A percentile compares a stretch with the other conserved stretches of the same genome.
These are phyloP conservation scores for Aplocera efformata DNA, from an alignment of 2,888 invertebrate species.

Conservation along the genomic window DNA sequence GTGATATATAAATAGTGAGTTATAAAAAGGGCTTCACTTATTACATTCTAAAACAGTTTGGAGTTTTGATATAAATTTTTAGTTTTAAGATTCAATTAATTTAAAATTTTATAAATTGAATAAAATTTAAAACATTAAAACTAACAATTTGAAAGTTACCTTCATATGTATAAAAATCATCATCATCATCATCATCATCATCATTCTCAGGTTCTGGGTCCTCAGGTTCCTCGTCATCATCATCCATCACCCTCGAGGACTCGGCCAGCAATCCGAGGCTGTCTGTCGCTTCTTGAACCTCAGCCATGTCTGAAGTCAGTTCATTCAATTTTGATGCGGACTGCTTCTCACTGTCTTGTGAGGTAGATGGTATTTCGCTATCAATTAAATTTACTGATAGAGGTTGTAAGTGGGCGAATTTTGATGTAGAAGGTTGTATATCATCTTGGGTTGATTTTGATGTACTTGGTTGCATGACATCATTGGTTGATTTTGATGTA, in stretches of 20 bases:
- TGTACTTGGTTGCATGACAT: not conserved
- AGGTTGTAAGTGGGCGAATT: no score
- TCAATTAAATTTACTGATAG: not conserved
- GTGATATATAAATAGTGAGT: no score
- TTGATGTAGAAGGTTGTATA: slow-evolving; percentile 2
- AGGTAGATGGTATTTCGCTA: slow-evolving; percentile 5
- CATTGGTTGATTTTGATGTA: slow-evolving; percentile 3
- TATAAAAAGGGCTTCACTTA: no score
- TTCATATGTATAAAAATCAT: slow-evolving; percentile 39
- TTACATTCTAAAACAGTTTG: no score
- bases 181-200: slow-evolving; percentile 55
- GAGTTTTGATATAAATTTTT: no score
- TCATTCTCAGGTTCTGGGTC: slow-evolving; percentile 40
- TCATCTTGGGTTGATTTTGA: not conserved
- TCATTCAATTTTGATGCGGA: slow-evolving; percentile 5
- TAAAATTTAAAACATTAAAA: no score
- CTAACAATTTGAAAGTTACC: no score
- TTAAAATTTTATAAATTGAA: no score
- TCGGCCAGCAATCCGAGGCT: slow-evolving; percentile 66
- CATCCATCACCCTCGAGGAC: slow-evolving; percentile 53
- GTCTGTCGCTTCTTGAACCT: slow-evolving; percentile 49
- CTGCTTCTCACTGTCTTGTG: slow-evolving; percentile 9
- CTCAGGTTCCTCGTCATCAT: slow-evolving; percentile 55
- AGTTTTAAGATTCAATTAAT: no score
- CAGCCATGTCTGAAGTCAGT: slow-evolving; percentile 30